These are phyloP conservation scores for Whitmania pigra DNA, from an alignment of 1,140 invertebrate genomes.

Conservation along the genomic window DNA sequence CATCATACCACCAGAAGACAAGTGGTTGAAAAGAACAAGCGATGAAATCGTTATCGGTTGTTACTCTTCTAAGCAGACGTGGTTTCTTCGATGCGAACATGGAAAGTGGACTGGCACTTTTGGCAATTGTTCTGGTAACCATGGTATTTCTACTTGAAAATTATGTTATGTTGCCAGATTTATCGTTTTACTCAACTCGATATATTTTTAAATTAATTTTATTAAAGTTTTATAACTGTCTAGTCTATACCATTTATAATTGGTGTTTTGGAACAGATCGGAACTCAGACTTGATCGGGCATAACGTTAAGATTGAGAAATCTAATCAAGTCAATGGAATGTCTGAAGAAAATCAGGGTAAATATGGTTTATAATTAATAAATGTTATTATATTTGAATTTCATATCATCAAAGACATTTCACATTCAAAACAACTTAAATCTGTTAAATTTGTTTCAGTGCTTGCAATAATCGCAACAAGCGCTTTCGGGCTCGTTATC, in stretches of 20 bases:
- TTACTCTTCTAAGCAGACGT: conserved; percentile 5
- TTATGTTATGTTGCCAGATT: too few relatives aligned
- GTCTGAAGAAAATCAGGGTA: not conserved
- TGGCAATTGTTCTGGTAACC: conserved; percentile 8
- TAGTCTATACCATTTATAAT: too few relatives aligned
- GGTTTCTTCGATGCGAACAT: conserved; percentile 1
- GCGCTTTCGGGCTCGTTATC: not conserved
- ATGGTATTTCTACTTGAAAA: too few relatives aligned
- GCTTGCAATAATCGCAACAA: not conserved
- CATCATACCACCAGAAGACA: conserved; percentile 13
- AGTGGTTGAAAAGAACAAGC: conserved; percentile 8
- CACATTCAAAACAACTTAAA: too few relatives aligned
- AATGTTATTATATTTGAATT: not conserved
- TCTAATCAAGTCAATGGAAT: not conserved
- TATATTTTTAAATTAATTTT: not conserved
- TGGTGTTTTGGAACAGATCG: not conserved
- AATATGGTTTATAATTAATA: too few relatives aligned
- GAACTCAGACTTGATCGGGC: not conserved
- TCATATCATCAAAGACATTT: too few relatives aligned
- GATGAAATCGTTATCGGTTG: conserved; percentile 14
- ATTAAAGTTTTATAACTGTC: not conserved
- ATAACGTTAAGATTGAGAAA: not conserved
- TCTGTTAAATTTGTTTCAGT: conserved; percentile 1
- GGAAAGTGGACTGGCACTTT: conserved; percentile 11
- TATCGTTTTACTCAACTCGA: too few relatives aligned